Base-by-base conservation (phyloP, 2,888 invertebrate genomes). In the Miltochrista miniata region DNA sequence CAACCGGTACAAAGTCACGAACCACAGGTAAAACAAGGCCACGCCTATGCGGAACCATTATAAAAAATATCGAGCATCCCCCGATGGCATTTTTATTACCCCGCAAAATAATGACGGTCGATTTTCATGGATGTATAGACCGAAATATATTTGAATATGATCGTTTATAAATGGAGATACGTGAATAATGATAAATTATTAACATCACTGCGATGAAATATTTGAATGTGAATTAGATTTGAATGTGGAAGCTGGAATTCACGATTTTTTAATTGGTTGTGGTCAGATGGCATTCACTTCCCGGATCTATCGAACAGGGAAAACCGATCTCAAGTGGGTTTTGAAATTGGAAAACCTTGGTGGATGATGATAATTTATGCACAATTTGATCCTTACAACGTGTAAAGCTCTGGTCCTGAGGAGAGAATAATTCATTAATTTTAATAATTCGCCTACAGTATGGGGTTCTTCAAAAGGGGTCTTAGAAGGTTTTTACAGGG, bases 71-170 rank as follows among this genome's bases (percentile, higher is more conserved):
- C 66, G 70, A 64, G 59, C 68, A 67, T 67, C 66, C 69, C 60
- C 58, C 65, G 56, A 68, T 72, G 82, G 77, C 79, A 74, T 76
- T 81, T 82, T 82, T 82, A 82, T 78, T 74, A 71, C 76, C 58
- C 73, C 76, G 74, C 74, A 74, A 79, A 82, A 81, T 82, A 78
- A 79, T 78, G 77, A 72, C 74, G 74, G 70, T 70, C 68, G 29
- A 59, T 51, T 49, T 68, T 66, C 68, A 65, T 60, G 65, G 71
- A 72, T 70, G 72, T 70, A 58, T 55, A 60, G 62, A 56, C 59
- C 61, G 59, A 59, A 67, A 72, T 70, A 71, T 70, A 69, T 66
- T 63, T 64, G 57, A 59, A 56, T 57, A 64, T 54, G 58, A 64
- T 57, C 59, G 62, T 56, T 62, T 66, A 64, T 61, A 67, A 66